Base-by-base conservation (phyloP, 2,797 vertebrate genomes). In the Gymnothorax javanicus region DNA sequence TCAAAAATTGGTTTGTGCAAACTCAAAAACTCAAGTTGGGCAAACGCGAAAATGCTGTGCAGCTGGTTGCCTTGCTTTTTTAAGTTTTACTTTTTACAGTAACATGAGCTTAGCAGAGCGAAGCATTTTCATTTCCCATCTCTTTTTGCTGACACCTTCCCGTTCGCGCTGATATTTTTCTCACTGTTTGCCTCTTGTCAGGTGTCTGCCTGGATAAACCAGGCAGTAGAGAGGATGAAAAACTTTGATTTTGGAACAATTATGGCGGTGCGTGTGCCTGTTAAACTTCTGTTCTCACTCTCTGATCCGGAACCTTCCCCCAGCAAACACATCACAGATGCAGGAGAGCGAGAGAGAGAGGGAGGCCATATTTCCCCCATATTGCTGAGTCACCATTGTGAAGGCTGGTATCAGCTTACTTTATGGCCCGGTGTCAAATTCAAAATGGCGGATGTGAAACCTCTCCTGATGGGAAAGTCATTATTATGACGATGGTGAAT, bases 171-270 rank as follows among this genome's bases (percentile, higher is more conserved):
- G 50, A 56, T 52, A 79, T 79, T 79, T 79, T 8, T 77, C 4
- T 79, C 43, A 23, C 75, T 81, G 77, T 81, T 54, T 81, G 77
- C 77, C 52, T 54, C 7, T 0, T 81, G 77, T 81, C 77, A 81
- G 77, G 50, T 81, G 77, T 81, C 77, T 54, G 4, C 43, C 75
- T 50, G 52, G 75, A 50, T 52, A 23, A 52, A 52, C 50, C 75
- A 15, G 50, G 20, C 9, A 33, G 75, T 79, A 79, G 75, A 54
- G 75, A 15, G 33, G 71, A 33, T 15, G 71, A 33, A 75, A 13
- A 54, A 54, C 15, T 17, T 52, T 54, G 75, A 79, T 43, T 50
- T 77, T 7, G 33, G 27, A 50, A 79, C 43, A 52, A 79, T 52
- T 79, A 79, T 52, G 7, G 23, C 75, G 9, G 13, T 43, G 33